These are phyloP conservation scores for Mythimna lalbum DNA, from an alignment of 2,888 invertebrate genomes.

Conservation along the genomic window DNA sequence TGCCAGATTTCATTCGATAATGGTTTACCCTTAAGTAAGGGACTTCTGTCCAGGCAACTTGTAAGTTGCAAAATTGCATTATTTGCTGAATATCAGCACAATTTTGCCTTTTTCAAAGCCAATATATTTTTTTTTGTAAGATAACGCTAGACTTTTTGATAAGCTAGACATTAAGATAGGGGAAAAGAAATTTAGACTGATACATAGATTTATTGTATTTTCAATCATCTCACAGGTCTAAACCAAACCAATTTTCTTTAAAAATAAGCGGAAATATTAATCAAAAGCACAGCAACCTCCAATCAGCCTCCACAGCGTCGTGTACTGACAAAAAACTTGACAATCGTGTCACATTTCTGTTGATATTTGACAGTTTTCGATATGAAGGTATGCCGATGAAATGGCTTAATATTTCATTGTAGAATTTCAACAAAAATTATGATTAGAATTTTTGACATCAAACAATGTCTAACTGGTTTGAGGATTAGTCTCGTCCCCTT, in stretches of 20 bases:
- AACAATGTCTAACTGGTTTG: slow-evolving; percentile 66
- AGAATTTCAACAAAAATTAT: slow-evolving; percentile 82
- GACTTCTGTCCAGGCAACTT: slow-evolving; percentile 9
- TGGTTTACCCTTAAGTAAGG: slow-evolving; percentile 42
- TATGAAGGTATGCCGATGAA: slow-evolving; percentile 78
- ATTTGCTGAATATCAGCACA: background rate
- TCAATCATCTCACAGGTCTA: background rate
- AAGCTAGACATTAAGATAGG: background rate
- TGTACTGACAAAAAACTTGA: slow-evolving; percentile 76
- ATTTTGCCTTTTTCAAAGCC: slow-evolving; percentile 4
- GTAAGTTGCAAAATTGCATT: slow-evolving; percentile 16
- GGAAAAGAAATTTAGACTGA: background rate
- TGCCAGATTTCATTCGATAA: slow-evolving; percentile 47
- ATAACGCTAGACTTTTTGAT: background rate
- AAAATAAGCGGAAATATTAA: background rate
- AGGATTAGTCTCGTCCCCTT: slow-evolving; percentile 71
- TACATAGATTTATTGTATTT: background rate
- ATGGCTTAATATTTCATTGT: slow-evolving; percentile 82
- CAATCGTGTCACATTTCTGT: slow-evolving; percentile 87
- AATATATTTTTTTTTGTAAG: background rate
- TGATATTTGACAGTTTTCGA: slow-evolving; percentile 84
- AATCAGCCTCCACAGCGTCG: slow-evolving; percentile 47
- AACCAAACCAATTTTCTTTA: background rate
- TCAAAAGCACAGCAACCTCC: slow-evolving; percentile 33
- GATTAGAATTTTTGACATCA: slow-evolving; percentile 72